Percentiles rank a stretch among this genome's conserved stretches.
Evolutionary conservation across 2,113 vertebrate genomes (phyloP).

Genomic region (Eurypyga helias): DNA sequence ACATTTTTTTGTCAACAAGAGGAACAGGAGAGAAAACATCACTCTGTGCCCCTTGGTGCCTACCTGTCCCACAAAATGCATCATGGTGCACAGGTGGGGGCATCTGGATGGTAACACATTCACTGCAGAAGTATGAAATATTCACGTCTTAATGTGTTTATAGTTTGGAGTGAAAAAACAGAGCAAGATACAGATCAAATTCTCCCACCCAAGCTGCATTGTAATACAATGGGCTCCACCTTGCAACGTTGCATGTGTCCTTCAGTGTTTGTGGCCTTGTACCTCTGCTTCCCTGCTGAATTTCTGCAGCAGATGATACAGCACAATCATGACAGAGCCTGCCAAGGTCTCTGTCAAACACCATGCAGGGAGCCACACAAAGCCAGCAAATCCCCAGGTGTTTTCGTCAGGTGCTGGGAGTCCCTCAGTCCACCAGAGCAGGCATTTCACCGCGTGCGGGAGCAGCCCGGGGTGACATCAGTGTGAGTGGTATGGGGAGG

Average conservation of each 20-base stretch:
- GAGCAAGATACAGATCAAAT: neutral
- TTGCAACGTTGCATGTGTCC: rapidly evolving
- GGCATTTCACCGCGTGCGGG: rapidly evolving
- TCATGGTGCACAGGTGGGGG: neutral
- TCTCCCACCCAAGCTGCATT: neutral
- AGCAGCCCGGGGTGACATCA: neutral
- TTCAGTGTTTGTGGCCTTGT: neutral
- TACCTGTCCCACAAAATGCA: neutral
- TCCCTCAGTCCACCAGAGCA: neutral
- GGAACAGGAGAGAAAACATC: neutral
- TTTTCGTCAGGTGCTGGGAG: neutral
- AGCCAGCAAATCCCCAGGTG: neutral
- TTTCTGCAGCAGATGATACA: neutral
- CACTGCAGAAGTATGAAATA: neutral
- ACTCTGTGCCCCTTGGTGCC: neutral
- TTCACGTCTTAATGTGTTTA: neutral
- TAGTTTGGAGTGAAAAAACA: neutral
- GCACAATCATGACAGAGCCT: neutral
- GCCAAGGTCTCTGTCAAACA: neutral
- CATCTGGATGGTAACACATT: neutral
- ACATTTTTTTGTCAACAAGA: neutral
- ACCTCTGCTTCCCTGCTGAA: neutral
- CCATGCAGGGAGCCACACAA: neutral
- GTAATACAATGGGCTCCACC: neutral
- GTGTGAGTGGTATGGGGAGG: neutral